These are phyloP conservation scores for Phenganax stokvisi DNA, from an alignment of 92 coral and sea anemone genomes.

Conservation along the genomic window DNA sequence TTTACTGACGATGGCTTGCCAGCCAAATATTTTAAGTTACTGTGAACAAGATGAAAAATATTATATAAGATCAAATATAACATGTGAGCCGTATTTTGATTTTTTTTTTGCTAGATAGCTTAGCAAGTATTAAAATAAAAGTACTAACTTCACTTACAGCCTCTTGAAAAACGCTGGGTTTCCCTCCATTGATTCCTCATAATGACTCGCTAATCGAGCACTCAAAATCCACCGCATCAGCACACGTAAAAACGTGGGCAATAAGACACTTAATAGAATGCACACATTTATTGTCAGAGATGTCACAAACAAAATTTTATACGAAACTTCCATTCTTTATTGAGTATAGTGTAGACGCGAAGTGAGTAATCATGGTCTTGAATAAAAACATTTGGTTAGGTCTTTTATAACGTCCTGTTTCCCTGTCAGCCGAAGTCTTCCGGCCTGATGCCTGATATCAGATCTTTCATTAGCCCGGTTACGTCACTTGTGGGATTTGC, in stretches of 20 bases:
- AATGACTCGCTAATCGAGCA: slow-evolving; percentile 34
- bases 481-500: neutral
- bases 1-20: neutral
- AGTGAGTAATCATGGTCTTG: neutral
- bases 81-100: neutral
- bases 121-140: neutral
- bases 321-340: slow-evolving; percentile 40
- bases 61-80: neutral
- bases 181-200: slow-evolving; percentile 30
- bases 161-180: slow-evolving; percentile 52
- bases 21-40: no score
- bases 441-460: neutral
- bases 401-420: slow-evolving; percentile 17
- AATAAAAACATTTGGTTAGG: neutral
- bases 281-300: slow-evolving; percentile 80
- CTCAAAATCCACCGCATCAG: slow-evolving; percentile 39
- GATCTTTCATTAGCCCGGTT: neutral
- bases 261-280: slow-evolving; percentile 49
- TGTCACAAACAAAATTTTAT: slow-evolving; percentile 20
- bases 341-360: slow-evolving; percentile 23
- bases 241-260: slow-evolving; percentile 52
- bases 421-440: neutral
- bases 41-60: no score
- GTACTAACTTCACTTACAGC: slow-evolving; percentile 57
- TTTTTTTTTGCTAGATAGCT: neutral